These are phyloP conservation scores for Sebastes dallii DNA, from an alignment of 2,797 vertebrate genomes.

Conservation along the genomic window DNA sequence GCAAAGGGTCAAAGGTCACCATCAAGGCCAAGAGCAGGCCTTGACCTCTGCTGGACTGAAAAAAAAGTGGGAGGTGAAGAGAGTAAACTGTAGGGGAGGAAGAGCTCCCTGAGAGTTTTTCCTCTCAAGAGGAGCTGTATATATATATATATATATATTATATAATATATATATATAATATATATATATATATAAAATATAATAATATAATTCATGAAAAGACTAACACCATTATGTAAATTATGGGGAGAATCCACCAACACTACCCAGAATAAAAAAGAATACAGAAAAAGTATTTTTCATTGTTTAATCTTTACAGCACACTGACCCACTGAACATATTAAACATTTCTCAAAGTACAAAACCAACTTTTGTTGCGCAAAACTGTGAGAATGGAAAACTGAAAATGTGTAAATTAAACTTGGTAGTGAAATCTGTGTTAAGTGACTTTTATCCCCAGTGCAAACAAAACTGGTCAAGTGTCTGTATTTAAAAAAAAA, in stretches of 20 bases:
- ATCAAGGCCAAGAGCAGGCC: slow-evolving; percentile 53
- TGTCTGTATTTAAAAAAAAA: not conserved
- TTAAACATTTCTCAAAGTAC: slow-evolving; percentile 20
- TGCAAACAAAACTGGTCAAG: slow-evolving; percentile 35
- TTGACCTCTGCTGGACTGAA: slow-evolving; percentile 19
- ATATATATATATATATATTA: too few relatives aligned
- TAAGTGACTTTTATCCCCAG: slow-evolving; percentile 11
- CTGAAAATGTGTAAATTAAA: not conserved
- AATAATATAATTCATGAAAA: not conserved
- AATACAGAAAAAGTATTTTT: not conserved
- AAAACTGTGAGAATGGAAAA: slow-evolving; percentile 16
- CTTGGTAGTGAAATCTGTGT: not conserved
- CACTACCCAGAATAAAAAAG: not conserved
- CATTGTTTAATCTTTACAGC: slow-evolving; percentile 43
- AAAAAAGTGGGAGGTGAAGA: slow-evolving; percentile 13
- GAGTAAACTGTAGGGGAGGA: not conserved
- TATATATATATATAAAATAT: not conserved
- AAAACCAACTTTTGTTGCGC: slow-evolving; percentile 40
- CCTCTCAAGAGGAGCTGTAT: not conserved
- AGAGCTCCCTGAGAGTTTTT: not conserved
- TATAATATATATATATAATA: too few relatives aligned
- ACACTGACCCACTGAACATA: slow-evolving; percentile 29
- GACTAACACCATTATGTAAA: not conserved
- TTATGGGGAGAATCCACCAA: not conserved
- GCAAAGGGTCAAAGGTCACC: slow-evolving; percentile 44